These are phyloP conservation scores for Spheniscus humboldti DNA, from an alignment of 2,797 vertebrate species.

Conservation along the genomic window DNA sequence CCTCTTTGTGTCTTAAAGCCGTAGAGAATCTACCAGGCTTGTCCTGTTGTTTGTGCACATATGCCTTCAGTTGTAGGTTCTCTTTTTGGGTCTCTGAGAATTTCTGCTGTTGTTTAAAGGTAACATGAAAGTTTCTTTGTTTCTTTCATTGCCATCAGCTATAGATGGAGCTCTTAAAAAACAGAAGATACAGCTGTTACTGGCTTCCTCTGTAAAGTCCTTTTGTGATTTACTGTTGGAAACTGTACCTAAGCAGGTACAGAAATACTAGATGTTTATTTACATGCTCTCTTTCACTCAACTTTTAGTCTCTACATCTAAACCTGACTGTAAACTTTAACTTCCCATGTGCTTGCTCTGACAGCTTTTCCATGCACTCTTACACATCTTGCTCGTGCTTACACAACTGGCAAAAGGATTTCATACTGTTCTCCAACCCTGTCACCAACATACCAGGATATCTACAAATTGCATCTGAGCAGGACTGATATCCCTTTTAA, in stretches of 20 bases:
- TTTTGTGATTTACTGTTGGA: background rate
- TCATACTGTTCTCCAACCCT: background rate
- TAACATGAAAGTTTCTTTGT: background rate
- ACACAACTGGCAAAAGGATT: background rate
- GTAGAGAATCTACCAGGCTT: background rate
- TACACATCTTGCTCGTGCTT: background rate
- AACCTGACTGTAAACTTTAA: background rate
- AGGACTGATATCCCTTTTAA: background rate
- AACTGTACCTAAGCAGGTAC: background rate
- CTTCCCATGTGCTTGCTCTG: background rate
- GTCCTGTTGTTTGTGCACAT: background rate
- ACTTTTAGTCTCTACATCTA: background rate
- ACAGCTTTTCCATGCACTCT: background rate
- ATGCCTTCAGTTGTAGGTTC: background rate
- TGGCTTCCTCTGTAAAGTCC: background rate
- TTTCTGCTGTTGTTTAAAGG: background rate
- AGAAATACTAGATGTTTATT: background rate
- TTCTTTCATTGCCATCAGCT: background rate
- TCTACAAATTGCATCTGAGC: background rate
- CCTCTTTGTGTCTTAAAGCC: background rate
- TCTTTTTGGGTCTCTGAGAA: background rate
- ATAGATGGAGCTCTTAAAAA: background rate
- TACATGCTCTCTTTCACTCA: background rate
- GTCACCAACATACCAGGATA: accelerated
- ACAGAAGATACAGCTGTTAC: background rate